Base-by-base conservation (phyloP, 2,797 vertebrate species). In the Phrynocephalus guinanensis region DNA sequence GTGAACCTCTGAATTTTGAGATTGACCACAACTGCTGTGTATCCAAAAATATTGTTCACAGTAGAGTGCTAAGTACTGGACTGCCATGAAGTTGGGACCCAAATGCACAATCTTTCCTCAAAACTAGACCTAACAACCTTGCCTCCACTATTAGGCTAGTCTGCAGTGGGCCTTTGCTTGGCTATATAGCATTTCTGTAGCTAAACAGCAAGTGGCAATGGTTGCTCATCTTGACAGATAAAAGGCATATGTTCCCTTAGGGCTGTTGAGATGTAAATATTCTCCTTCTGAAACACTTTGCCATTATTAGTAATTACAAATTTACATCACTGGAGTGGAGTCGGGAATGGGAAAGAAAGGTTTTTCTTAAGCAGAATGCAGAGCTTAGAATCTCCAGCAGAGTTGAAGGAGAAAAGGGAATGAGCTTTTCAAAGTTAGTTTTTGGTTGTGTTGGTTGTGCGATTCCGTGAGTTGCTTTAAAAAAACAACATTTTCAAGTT, bases 341-440 rank as follows among this genome's bases (percentile, higher is more conserved):
- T 8, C 5, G 9, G 52, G 52, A 13, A 3, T 3, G 13, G 60
- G 60, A 18, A 63, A 72, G 72, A 22, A 33, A 24, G 22, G 2
- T 67, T 7, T 33, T 44, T 66, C 44, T 84, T 50, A 48, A 33
- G 3, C 66, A 22, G 26, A 79, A 38, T 73, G 38, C 22, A 73
- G 76, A 79, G 79, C 72, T 87, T 50, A 33, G 67, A 71, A 18
- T 56, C 80, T 77, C 38, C 73, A 77, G n/a, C 66, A 60, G 22
- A 82, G 6, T 22, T 28, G 30, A 50, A 38, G 18, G 9, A 71
- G 52, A 63, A 88, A 26, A 81, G 18, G 75, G 28, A 4, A 7
- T 38, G 73, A 75, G 38, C 3, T 76, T 26, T 76, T 38, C 38
- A 76, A 76, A 76, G 44, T 63, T 20, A 63, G 16, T 15, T 56